A percentile compares a stretch with the other conserved stretches of the same genome.
These are phyloP conservation scores for Holacanthus passer DNA, from an alignment of 2,113 vertebrate species.

Conservation along the genomic window DNA sequence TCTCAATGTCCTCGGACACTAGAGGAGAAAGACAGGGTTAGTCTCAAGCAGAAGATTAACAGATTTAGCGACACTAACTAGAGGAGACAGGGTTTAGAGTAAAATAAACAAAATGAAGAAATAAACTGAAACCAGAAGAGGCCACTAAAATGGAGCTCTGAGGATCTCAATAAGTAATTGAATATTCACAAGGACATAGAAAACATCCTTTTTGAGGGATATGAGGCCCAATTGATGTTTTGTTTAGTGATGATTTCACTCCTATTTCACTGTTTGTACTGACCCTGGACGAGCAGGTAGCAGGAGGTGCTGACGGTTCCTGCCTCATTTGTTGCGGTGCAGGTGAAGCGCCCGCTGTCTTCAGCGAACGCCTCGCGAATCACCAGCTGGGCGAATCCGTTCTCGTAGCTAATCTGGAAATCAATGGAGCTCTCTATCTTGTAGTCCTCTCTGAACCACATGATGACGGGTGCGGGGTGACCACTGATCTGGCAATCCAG, in stretches of 20 bases:
- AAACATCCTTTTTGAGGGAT: not conserved
- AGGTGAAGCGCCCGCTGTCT: conserved; percentile 97
- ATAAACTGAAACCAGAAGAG: not conserved
- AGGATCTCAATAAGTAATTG: too few species aligned
- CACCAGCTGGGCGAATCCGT: conserved; percentile 87
- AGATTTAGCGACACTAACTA: not conserved
- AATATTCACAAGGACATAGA: not conserved
- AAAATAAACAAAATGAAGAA: too few species aligned
- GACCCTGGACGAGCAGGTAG: conserved; percentile 92
- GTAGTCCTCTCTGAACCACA: conserved; percentile 99
- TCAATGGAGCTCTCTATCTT: conserved; percentile 96
- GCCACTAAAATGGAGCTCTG: not conserved
- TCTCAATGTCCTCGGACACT: conserved; percentile 96
- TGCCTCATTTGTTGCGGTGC: conserved; percentile 94
- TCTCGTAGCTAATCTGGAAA: conserved; percentile 94
- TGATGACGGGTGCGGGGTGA: conserved; percentile 89
- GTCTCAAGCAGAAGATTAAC: not conserved
- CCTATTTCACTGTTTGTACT: conserved; percentile 9
- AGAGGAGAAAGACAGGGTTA: conserved; percentile 43
- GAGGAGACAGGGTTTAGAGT: not conserved
- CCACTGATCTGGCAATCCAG: conserved; percentile 95
- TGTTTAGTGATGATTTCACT: not conserved
- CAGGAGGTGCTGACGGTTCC: conserved; percentile 95
- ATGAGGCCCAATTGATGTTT: not conserved
- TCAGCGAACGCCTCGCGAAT: conserved; percentile 98